phyloP scores from a whole-genome alignment of 2,888 invertebrate genomes.

The Chrysopilus asiliformis region DNA sequence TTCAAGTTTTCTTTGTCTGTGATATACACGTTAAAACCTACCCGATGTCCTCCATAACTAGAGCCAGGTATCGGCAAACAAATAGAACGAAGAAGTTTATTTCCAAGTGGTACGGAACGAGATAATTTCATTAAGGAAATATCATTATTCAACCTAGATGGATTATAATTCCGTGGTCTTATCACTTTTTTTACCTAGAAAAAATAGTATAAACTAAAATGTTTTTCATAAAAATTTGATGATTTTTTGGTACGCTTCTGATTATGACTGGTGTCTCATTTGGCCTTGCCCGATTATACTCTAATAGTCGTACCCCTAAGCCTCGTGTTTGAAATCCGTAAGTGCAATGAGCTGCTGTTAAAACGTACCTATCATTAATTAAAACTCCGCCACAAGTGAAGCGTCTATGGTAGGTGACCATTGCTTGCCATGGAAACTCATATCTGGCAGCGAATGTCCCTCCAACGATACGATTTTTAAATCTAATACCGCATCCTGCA shows the following conservation, averaged over 20 bases:
- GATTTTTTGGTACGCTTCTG: no score
- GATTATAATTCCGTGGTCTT: constrained; percentile 5
- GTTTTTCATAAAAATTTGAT: no score
- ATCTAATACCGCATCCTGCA: no score
- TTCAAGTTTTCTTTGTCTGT: no score
- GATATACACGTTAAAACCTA: no score
- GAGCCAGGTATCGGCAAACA: no score
- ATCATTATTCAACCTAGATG: constrained; percentile 15
- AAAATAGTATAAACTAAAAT: no score
- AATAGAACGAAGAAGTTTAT: no score
- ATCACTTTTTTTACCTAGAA: constrained; percentile 1
- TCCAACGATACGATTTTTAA: neutral
- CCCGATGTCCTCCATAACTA: no score
- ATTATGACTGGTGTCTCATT: neutral
- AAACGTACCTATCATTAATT: constrained; percentile 50
- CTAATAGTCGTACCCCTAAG: constrained; percentile 47
- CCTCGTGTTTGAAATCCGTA: constrained; percentile 43
- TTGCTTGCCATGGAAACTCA: constrained; percentile 40
- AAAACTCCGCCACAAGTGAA: constrained; percentile 59
- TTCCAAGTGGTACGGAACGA: constrained; percentile 1
- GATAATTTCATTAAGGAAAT: constrained; percentile 1
- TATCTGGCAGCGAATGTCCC: neutral
- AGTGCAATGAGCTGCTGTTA: constrained; percentile 62
- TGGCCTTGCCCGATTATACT: constrained; percentile 45
- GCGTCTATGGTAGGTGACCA: constrained; percentile 44